phyloP scores from a whole-genome alignment of 2,888 invertebrate species.

The Plemyria rubiginata region DNA sequence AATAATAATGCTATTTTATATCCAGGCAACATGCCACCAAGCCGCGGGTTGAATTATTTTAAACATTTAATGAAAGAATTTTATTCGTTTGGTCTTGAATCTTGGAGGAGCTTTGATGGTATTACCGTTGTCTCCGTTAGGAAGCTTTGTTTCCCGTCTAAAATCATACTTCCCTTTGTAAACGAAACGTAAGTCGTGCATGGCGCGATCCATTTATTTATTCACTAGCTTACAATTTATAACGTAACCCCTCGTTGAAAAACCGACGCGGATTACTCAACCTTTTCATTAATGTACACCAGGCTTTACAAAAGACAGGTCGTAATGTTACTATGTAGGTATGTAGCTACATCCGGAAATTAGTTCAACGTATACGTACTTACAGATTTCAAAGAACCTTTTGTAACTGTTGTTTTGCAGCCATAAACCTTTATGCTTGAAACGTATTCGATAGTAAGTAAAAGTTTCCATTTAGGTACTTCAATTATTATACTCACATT shows the following conservation, averaged over 20 bases:
- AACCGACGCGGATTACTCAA: constrained; percentile 34
- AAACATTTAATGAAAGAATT: not conserved
- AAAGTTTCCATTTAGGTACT: too few relatives aligned
- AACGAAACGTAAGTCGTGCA: constrained; percentile 47
- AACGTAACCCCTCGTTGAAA: constrained; percentile 43
- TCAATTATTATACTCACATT: too few relatives aligned
- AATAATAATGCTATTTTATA: too few relatives aligned
- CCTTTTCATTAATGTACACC: constrained; percentile 33
- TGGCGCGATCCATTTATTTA: constrained; percentile 38
- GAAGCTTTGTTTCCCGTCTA: constrained; percentile 54
- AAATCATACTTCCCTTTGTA: constrained; percentile 50
- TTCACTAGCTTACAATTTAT: constrained; percentile 42
- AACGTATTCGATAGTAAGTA: too few relatives aligned
- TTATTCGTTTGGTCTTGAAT: constrained; percentile 1
- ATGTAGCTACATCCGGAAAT: constrained; percentile 16
- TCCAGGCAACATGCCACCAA: too few relatives aligned
- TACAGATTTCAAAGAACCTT: not conserved
- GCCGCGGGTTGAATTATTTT: too few relatives aligned
- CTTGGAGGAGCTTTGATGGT: constrained; percentile 33
- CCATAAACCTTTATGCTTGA: not conserved
- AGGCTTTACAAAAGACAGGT: constrained; percentile 7
- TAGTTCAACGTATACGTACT: not conserved
- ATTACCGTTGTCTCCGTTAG: constrained; percentile 46
- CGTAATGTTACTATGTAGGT: constrained; percentile 12
- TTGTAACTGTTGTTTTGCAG: not conserved